These are phyloP conservation scores for Punctoribates punctum DNA, from an alignment of 2,888 invertebrate species.

Conservation along the genomic window DNA sequence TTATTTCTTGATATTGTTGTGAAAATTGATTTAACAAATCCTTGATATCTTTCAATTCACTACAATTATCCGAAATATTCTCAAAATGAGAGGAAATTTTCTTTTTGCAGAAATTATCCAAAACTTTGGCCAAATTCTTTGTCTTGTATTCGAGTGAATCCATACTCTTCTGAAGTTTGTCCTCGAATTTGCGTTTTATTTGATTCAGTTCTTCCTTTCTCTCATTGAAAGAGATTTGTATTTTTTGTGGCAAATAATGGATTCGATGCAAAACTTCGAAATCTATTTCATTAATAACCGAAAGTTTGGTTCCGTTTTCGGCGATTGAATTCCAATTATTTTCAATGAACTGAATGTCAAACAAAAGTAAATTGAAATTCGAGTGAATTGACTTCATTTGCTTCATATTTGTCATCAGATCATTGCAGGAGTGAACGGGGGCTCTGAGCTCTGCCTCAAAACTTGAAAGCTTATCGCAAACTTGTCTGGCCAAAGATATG, in stretches of 20 bases:
- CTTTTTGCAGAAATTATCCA: constrained; percentile 4
- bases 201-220: not conserved
- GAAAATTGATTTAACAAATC: not conserved
- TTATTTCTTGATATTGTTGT: not conserved
- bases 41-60: not conserved
- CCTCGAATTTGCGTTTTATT: not conserved
- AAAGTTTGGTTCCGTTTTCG: constrained; percentile 8
- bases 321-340: constrained; percentile 14
- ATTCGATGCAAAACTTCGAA: constrained; percentile 21
- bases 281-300: not conserved
- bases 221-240: not conserved
- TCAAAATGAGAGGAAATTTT: constrained; percentile 27
- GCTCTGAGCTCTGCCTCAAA: not conserved
- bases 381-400: not conserved
- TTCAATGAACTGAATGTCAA: constrained; percentile 20
- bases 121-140: not conserved
- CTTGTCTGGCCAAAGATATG: not conserved
- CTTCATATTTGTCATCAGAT: not conserved
- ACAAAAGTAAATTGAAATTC: not conserved
- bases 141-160: not conserved
- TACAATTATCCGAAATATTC: constrained; percentile 9
- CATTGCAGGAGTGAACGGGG: not conserved
- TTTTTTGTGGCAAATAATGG: not conserved
- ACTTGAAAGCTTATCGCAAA: not conserved
- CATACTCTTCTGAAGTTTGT: not conserved